Evolutionary conservation across 2,888 invertebrate species (phyloP), one percentile per base, ranked within the genome.

Genomic region (Platycnemis pennipes): DNA sequence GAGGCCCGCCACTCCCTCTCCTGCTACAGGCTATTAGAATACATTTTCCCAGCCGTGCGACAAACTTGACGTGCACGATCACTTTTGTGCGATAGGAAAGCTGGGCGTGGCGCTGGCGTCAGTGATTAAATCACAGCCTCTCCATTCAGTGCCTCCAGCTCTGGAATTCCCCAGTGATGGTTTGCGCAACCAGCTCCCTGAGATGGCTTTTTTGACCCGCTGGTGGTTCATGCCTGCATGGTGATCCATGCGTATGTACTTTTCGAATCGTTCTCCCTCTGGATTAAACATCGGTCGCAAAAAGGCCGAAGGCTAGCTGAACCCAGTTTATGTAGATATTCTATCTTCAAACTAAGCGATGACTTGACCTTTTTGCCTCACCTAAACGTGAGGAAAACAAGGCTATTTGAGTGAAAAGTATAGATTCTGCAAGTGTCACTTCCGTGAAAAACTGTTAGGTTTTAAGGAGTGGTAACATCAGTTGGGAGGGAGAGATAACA

Each of bases 21-120:
- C 77, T 77, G 77, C 77, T 77, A 63, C 63, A 13, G 77, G 31
- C 77, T 26, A 77, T 77, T 77, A 77, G 13, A 31, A 77, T 77
- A 77, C 13, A 4, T 37, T 77, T 77, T 77, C 37, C 77, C 77
- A 1, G 1, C 77, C 77, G 16, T 31, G 77, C 77, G 77, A 77
- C 77, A 77, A n/a, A 77, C 37, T 7, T 77, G 77, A 77, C 77
- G 77, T 77, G 26, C 26, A 37, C 77, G 77, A 77, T 77, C 77
- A 13, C 31, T 16, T 16, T 77, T 11, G 77, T 22, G 49, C 26
- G 77, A 37, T 77, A 77, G 77, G 77, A 77, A 77, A 37, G 37
- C 77, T 77, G 77, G 77, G 77, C 77, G 77, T 77, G 77, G 37
- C 77, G 0, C 77, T 77, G 13, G 13, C 19, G 49, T 11, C 49